Conservation (phyloP, 2,888 invertebrate species). For the Perdita meconis region DNA sequence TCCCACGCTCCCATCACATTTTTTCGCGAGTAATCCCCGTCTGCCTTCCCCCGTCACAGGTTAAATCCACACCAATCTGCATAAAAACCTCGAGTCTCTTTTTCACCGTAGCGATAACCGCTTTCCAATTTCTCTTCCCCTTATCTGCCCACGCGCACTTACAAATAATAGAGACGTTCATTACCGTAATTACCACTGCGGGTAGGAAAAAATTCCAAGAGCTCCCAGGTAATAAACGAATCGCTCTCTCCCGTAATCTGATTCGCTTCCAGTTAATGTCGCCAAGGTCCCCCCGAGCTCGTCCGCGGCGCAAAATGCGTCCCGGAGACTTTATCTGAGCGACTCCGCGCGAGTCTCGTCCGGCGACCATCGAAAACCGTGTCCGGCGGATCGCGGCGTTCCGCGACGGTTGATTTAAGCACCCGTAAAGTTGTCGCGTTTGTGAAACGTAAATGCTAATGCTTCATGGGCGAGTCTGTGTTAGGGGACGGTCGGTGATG, state of each 20-base stretch:
- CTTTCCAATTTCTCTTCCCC: not conserved
- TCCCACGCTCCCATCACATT: not conserved
- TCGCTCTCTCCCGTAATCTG: constrained; percentile 3
- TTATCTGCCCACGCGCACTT: not conserved
- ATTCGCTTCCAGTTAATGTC: constrained; percentile 2
- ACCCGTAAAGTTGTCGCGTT: constrained; percentile 68
- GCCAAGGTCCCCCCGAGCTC: not conserved
- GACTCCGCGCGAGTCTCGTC: not conserved
- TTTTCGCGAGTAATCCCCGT: not conserved
- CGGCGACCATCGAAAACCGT: not conserved
- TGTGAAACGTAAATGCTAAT: constrained; percentile 76
- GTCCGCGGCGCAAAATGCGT: not conserved
- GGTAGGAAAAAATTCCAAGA: not conserved
- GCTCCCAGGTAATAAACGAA: not conserved
- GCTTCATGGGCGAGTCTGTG: constrained; percentile 41
- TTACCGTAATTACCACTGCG: not conserved
- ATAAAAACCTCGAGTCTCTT: too few relatives aligned
- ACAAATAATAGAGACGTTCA: constrained; percentile 10
- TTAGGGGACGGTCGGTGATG: constrained; percentile 63
- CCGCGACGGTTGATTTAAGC: constrained; percentile 63
- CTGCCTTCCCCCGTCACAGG: not conserved
- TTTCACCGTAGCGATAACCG: not conserved
- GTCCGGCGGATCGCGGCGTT: constrained; percentile 13
- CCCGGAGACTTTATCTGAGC: not conserved
- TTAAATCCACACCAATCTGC: not conserved